These are phyloP conservation scores for Cheilosia urbana DNA, from an alignment of 2,888 invertebrate species.

Conservation along the genomic window DNA sequence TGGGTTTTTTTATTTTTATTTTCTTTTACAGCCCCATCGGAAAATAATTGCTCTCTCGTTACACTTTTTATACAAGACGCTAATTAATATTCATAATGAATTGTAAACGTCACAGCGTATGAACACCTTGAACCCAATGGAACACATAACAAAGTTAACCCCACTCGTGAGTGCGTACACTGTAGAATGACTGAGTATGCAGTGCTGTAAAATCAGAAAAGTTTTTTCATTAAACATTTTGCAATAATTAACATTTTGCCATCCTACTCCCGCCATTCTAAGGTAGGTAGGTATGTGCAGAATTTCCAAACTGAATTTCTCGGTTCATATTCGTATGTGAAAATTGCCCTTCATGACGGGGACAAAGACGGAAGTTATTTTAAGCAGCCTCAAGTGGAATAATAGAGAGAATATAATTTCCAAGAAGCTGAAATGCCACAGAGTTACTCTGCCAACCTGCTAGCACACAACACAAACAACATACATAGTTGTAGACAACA, in stretches of 20 bases:
- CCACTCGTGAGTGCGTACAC: background rate
- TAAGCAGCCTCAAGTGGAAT: background rate
- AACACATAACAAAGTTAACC: background rate
- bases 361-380: background rate
- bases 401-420: background rate
- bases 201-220: slow-evolving; percentile 1
- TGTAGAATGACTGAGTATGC: background rate
- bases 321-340: background rate
- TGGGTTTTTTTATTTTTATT: background rate
- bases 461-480: too few species aligned
- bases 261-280: background rate
- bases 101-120: slow-evolving; percentile 5
- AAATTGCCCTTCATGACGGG: background rate
- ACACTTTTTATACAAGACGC: background rate
- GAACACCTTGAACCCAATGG: background rate
- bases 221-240: slow-evolving; percentile 33
- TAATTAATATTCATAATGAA: slow-evolving; percentile 46
- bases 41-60: background rate
- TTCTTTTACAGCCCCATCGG: background rate
- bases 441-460: background rate
- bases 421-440: background rate
- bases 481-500: background rate
- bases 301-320: background rate
- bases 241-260: slow-evolving; percentile 47
- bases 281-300: background rate